A percentile compares a stretch with the other conserved stretches of the same genome.
phyloP scores from a whole-genome alignment of 1,140 invertebrate genomes.

The Drosophila novamexicana region DNA sequence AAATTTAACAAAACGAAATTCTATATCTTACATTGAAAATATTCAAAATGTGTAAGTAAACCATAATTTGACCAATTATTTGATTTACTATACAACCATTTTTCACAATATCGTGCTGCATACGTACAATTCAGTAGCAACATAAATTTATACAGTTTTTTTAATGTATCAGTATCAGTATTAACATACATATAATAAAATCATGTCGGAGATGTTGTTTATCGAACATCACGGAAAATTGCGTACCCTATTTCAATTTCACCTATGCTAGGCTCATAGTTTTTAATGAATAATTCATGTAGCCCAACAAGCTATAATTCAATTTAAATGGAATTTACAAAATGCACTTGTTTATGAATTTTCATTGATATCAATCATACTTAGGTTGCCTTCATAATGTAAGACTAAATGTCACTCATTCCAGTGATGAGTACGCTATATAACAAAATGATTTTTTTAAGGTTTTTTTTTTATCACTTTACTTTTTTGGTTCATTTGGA shows the following conservation, averaged over 20 bases:
- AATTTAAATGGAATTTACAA: neutral
- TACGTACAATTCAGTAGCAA: conserved; percentile 15
- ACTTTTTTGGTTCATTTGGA: too few species aligned
- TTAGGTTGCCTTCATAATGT: too few species aligned
- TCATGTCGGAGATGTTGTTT: neutral
- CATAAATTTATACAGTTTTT: conserved; percentile 6
- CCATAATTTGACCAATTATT: conserved; percentile 35
- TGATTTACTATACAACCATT: conserved; percentile 30
- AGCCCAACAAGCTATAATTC: neutral
- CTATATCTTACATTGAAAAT: conserved; percentile 64
- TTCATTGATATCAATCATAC: neutral
- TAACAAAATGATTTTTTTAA: too few species aligned
- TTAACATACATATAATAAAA: neutral
- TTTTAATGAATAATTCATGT: neutral
- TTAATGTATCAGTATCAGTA: conserved; percentile 2
- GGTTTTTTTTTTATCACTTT: too few species aligned
- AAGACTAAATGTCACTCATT: too few species aligned
- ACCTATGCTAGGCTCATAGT: conserved; percentile 5
- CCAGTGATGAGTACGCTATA: too few species aligned
- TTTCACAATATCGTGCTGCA: conserved; percentile 15
- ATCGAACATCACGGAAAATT: neutral
- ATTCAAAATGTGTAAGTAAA: conserved; percentile 75
- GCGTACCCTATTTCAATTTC: neutral
- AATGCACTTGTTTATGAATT: neutral
- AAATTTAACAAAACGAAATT: conserved; percentile 56